phyloP scores from a whole-genome alignment of 2,888 invertebrate species.

The Lamellibrachia columna region DNA sequence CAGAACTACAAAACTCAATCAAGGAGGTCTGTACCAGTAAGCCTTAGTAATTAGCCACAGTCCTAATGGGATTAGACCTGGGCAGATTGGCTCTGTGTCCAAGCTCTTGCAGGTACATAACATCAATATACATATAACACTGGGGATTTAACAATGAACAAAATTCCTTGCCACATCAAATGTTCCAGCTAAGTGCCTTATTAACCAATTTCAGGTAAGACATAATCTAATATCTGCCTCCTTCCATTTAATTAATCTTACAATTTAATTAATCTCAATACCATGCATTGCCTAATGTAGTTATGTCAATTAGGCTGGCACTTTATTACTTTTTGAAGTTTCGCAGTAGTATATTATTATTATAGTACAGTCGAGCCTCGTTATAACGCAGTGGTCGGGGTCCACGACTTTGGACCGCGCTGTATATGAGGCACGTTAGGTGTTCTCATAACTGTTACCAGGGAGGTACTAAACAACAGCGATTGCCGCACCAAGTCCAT shows the following conservation, averaged over 20 bases:
- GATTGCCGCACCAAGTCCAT: no score
- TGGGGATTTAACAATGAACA: background rate
- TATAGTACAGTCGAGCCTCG: no score
- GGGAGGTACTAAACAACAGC: no score
- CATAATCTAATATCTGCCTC: background rate
- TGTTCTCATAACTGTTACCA: no score
- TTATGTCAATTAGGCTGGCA: background rate
- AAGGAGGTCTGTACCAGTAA: background rate
- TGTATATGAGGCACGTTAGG: no score
- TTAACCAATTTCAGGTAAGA: background rate
- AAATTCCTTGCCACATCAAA: background rate
- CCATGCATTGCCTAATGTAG: background rate
- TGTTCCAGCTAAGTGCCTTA: background rate
- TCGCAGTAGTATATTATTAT: background rate
- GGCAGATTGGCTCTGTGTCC: background rate
- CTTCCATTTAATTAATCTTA: background rate
- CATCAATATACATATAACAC: background rate
- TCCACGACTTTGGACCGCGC: no score
- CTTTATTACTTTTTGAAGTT: background rate
- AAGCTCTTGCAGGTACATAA: background rate
- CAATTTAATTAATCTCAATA: background rate
- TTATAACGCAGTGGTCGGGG: no score
- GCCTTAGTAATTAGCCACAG: background rate
- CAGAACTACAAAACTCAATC: background rate
- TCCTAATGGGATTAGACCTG: background rate